Evolutionary conservation across 2,888 invertebrate species (phyloP).

Genomic region (Cephonodes hylas): DNA sequence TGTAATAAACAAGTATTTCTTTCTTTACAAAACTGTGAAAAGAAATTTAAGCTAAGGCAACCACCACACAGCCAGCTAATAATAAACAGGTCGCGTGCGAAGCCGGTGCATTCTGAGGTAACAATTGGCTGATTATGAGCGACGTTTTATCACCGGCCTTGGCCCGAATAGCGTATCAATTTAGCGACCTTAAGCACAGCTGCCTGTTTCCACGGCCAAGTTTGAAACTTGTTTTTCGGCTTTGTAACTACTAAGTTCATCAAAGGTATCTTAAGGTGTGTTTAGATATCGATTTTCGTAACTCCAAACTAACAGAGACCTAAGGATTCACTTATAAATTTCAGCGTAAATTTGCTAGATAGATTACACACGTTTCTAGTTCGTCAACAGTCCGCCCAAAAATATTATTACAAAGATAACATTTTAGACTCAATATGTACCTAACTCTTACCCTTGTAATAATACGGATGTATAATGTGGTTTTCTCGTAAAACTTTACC

Average conservation of each 20-base stretch:
- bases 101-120: not conserved
- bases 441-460: no score
- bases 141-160: not conserved
- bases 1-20: no score
- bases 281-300: not conserved
- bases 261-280: not conserved
- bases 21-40: not conserved
- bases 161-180: not conserved
- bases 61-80: not conserved
- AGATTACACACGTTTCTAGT: no score
- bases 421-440: no score
- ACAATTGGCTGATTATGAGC: slow-evolving; percentile 1
- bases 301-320: no score
- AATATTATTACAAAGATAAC: no score
- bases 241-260: not conserved
- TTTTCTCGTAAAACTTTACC: not conserved
- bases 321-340: no score
- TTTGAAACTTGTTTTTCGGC: not conserved
- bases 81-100: not conserved
- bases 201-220: not conserved
- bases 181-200: not conserved
- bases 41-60: not conserved
- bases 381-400: no score
- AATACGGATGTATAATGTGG: not conserved
- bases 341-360: no score